Evolutionary conservation across 2,797 vertebrate species (phyloP).

Genomic region (Leuciscus waleckii): DNA sequence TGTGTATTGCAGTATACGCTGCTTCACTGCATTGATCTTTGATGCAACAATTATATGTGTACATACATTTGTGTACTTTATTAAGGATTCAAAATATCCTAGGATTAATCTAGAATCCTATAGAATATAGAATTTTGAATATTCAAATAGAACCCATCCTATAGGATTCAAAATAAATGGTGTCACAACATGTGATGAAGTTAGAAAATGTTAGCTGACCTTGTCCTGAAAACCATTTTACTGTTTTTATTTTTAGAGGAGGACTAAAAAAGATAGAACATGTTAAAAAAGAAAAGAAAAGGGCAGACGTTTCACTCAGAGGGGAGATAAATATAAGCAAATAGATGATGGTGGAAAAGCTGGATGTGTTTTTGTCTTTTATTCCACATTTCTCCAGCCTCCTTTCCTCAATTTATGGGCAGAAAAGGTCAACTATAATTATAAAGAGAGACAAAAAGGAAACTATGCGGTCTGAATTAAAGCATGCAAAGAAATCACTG

Average conservation of each 20-base stretch:
- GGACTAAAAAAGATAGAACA: background rate
- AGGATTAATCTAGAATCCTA: background rate
- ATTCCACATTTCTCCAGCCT: slow-evolving; percentile 6
- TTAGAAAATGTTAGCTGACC: background rate
- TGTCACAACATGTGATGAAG: background rate
- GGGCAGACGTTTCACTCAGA: background rate
- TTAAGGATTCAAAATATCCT: background rate
- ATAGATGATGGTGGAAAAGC: background rate
- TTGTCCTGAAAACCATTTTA: background rate
- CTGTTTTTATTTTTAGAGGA: background rate
- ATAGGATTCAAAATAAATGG: background rate
- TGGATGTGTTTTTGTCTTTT: slow-evolving; percentile 32
- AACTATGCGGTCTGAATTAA: background rate
- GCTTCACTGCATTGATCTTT: background rate
- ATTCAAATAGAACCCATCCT: background rate
- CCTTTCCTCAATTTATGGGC: slow-evolving; percentile 25
- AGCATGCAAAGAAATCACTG: background rate
- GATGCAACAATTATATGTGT: background rate
- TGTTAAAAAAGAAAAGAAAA: background rate
- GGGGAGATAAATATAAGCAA: background rate
- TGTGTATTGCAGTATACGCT: background rate
- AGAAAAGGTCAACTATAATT: slow-evolving; percentile 30
- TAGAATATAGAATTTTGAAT: background rate
- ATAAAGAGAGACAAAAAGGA: background rate
- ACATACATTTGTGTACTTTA: background rate